These are phyloP conservation scores for Microcebus tavaratra DNA, from an alignment of 2,113 vertebrate genomes.

Conservation along the genomic window DNA sequence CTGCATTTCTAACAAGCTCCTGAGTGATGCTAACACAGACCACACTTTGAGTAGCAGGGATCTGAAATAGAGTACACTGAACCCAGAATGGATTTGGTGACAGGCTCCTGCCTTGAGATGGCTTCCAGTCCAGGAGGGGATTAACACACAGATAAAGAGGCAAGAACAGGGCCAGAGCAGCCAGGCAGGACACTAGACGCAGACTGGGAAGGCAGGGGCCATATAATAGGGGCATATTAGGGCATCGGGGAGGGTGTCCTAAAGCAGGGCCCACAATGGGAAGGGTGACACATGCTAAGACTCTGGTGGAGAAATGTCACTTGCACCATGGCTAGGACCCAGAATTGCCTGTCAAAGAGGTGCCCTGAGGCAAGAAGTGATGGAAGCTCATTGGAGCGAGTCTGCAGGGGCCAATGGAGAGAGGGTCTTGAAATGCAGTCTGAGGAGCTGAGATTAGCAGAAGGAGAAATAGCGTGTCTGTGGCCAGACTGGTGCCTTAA, in stretches of 20 bases:
- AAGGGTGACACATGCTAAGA: background rate
- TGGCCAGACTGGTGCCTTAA: background rate
- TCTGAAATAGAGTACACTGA: background rate
- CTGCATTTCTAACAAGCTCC: constrained; percentile 31
- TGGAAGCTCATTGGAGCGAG: background rate
- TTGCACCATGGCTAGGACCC: too few species aligned
- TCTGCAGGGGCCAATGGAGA: background rate
- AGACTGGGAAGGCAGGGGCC: background rate
- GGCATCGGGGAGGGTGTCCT: background rate
- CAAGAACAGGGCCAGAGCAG: background rate
- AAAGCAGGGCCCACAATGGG: background rate
- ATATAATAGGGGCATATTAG: background rate
- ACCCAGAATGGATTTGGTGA: background rate
- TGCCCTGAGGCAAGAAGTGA: background rate
- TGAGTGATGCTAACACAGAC: background rate
- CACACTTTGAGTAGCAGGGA: background rate
- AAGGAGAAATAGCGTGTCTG: background rate
- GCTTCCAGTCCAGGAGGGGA: background rate
- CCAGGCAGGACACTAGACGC: background rate
- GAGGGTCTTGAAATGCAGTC: constrained; percentile 22
- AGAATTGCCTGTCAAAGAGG: background rate
- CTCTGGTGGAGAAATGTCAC: background rate
- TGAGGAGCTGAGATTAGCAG: background rate
- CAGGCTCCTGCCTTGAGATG: background rate
- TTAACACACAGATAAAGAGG: background rate